Base-by-base conservation (phyloP, 2,797 vertebrate species). In the Yasuhikotakia modesta region DNA sequence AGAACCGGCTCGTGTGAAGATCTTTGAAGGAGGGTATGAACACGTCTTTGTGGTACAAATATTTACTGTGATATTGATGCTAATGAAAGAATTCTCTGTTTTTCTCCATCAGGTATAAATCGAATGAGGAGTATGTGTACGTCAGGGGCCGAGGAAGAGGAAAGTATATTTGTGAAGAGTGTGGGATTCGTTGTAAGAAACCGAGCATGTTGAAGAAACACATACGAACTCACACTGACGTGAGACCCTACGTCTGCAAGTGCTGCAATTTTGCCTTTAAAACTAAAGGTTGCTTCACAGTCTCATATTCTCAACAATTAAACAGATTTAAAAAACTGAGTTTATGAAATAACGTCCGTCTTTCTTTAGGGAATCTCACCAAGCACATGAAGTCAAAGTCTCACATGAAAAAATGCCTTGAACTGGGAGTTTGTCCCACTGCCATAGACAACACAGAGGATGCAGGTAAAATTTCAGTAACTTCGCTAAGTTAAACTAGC, bases 311-410 rank as follows among this genome's bases (percentile, higher is more conserved):
- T 61, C 24, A 68, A 63, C 12, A n/a, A n/a, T 27, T 27, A 39
- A 32, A 46, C 39, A 55, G 10, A 61, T 10, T 19, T 21, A 12
- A 61, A 32, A 50, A 55, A 7, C 27, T 39, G 2, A 50, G 45
- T 17, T 8, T 19, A 12, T 17, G 35, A 73, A 78, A 60, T 57
- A 46, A 67, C 57, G 4, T 50, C 0, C 22, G n/a, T 81, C 27
- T 48, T 77, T 53, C 32, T 66, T 4, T 81, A 99, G 98, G 98
- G 90, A 99, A 99, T 88, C 92, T 99, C 84, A 99, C 98, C 7
- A 99, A 99, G 91, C 98, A 99, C 88, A 99, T 99, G 98, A 99
- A 99, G 90, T 99, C 98, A 77, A 99, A 99, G 90, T 98, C 98
- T 43, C 98, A 99, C 86, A 98, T 97, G 95, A 99, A 99, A 90